Percentiles rank a stretch among this genome's conserved stretches.
These are phyloP conservation scores for Anthopleura xanthogrammica DNA, from an alignment of 92 coral and sea anemone genomes.

Conservation along the genomic window DNA sequence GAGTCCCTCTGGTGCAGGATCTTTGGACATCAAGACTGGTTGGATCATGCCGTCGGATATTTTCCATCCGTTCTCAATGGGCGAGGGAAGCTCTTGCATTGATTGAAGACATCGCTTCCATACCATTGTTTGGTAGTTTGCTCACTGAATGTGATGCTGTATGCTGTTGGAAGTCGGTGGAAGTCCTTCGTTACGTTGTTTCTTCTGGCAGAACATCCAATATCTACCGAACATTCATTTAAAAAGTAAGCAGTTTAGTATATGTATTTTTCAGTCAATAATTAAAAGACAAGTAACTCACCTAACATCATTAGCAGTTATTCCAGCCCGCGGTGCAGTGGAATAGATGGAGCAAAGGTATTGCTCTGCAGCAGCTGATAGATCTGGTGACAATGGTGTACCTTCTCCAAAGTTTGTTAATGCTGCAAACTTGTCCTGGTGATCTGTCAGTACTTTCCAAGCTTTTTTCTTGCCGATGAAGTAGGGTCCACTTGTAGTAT, in stretches of 20 bases:
- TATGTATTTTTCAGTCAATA: neutral
- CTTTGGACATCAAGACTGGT: no score
- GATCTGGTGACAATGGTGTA: no score
- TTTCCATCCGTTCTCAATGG: constrained; percentile 47
- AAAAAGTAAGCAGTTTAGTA: neutral
- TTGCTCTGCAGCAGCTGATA: no score
- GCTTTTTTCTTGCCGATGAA: no score
- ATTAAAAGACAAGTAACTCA: neutral
- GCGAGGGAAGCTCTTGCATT: constrained; percentile 46
- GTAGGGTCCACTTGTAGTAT: no score
- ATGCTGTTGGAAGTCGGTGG: constrained; percentile 36
- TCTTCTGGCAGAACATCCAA: constrained; percentile 48
- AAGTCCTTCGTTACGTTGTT: constrained; percentile 42
- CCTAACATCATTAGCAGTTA: constrained; percentile 23
- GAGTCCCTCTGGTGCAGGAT: no score
- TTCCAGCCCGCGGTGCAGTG: constrained; percentile 12
- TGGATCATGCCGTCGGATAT: no score
- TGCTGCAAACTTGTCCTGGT: no score
- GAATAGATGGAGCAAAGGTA: no score
- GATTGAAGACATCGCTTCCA: constrained; percentile 33
- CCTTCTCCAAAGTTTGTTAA: no score
- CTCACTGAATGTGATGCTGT: constrained; percentile 9
- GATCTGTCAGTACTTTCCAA: no score
- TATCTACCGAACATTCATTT: constrained; percentile 16
- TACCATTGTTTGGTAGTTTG: constrained; percentile 45